Base-by-base conservation (phyloP, 2,797 vertebrate species). In the Potorous gilbertii region DNA sequence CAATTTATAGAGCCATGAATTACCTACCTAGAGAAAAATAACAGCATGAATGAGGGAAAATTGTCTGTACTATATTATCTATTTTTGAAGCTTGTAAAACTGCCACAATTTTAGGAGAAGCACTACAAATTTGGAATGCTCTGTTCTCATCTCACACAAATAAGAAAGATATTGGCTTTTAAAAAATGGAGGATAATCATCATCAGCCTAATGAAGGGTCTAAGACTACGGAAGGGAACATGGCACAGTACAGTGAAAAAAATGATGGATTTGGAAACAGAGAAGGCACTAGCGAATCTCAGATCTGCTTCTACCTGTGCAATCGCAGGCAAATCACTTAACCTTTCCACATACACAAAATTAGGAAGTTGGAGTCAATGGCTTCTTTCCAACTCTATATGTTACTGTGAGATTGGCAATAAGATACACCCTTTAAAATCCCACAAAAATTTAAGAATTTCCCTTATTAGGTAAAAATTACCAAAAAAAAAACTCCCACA, bases 361-460 rank as follows among this genome's bases (percentile, higher is more conserved):
- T 66, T 66, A n/a, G 14, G 62, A 2, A 59, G 28, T 59, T 59
- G 57, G 10, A 59, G 28, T 59, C 31, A 62, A 34, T 62, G 12
- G 12, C 31, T 34, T 62, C 59, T 27, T 62, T 59, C 29, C 59
- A 62, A 62, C 31, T 34, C 59, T 34, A 13, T 34, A 62, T 62
- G 27, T 34, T 62, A 62, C 11, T 62, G 59, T 62, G 59, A 62
- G 12, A 11, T 34, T 34, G 31, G 31, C 3, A 34, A 62, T 62
- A 62, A 31, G 31, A 62, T 9, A 54, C 56, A 94, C 74, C 81
- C 94, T 89, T 93, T 94, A 96, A 95, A 94, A 92, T 40, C 55
- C 57, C 46, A 46, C 55, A 93, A 90, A 92, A n/a, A 27, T 52
- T 74, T 52, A 92, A 96, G 10, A 55, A 52, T 18, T 90, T 56